Evolutionary conservation across 1,140 invertebrate species (phyloP), one percentile per base, ranked within the genome.

Genomic region (Ostrea edulis): DNA sequence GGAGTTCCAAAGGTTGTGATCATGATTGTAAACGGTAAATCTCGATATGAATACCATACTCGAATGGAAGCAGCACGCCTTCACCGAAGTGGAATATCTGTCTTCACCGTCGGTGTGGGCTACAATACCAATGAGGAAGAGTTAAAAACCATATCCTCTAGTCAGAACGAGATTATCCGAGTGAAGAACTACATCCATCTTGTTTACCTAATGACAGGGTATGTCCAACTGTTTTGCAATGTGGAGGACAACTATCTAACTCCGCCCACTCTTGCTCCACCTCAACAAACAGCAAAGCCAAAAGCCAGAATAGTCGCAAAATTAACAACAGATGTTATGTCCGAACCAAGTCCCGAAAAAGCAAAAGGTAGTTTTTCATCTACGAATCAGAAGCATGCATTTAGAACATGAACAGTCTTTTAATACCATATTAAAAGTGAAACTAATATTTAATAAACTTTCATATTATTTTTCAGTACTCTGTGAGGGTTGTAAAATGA

Each of bases 401-500:
- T 62, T 62, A 20, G 17, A 62, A 62, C 12, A 8, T 20, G 35
- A 44, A 44, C 5, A 44, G 35, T 44, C 35, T 44, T 44, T 44
- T 44, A 44, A 2, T 44, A 44, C 5, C 35, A 44, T 5, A 44
- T 44, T 44, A 44, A 44, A 2, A 44, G 5, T 44, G 35, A 44
- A 44, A 44, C 5, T 5, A 44, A 44, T 44, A 44, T 44, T 1
- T 44, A 44, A 44, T 2, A 44, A 44, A 44, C 35, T 62, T 62
- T 62, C 14, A 20, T 62, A 2, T 62, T 62, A 62, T 77, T 25
- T 35, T 77, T 4, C 68, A 77, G 68, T 29, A 44, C 22, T 77
- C 0, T 90, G 90, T 87, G 68, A 29, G 8, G 90, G 91, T 55
- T 91, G 92, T 68, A 89, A 90, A 65, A 90, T 89, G 85, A 65